Percentiles rank a stretch among this genome's conserved stretches.
Conservation (phyloP, 2,888 invertebrate species). For the Steromphala cineraria region DNA sequence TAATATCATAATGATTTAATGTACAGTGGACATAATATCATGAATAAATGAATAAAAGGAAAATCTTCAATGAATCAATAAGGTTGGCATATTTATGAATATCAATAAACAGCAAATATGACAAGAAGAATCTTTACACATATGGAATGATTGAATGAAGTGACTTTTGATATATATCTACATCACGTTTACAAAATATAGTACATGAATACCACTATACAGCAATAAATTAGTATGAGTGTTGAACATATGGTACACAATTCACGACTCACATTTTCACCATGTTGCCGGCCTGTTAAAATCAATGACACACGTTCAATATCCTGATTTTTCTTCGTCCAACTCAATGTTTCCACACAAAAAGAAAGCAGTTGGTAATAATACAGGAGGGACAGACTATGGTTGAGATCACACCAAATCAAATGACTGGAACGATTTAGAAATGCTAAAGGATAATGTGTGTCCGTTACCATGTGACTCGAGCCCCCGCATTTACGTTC, state of each 20-base stretch:
- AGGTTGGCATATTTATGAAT: background rate
- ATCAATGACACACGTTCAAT: conserved; percentile 1
- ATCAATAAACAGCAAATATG: background rate
- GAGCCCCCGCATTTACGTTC: background rate
- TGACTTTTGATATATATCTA: background rate
- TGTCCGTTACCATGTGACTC: background rate
- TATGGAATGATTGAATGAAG: background rate
- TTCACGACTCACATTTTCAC: conserved; percentile 23
- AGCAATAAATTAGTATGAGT: background rate
- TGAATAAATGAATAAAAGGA: background rate
- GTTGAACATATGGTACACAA: conserved; percentile 20
- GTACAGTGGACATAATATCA: too few relatives aligned
- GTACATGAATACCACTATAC: background rate
- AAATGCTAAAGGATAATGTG: background rate
- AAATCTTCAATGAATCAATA: background rate
- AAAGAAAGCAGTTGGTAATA: too few relatives aligned
- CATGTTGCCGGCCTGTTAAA: conserved; percentile 12
- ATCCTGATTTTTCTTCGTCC: too few relatives aligned
- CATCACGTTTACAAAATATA: background rate
- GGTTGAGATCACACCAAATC: background rate
- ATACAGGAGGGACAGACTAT: background rate
- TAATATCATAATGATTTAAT: too few relatives aligned
- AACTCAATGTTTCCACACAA: too few relatives aligned
- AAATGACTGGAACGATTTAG: background rate
- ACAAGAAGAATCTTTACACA: background rate